Conservation (phyloP, 30 jellyfish, hydroid and myxozoan genomes). For the Sanderia malayensis region DNA sequence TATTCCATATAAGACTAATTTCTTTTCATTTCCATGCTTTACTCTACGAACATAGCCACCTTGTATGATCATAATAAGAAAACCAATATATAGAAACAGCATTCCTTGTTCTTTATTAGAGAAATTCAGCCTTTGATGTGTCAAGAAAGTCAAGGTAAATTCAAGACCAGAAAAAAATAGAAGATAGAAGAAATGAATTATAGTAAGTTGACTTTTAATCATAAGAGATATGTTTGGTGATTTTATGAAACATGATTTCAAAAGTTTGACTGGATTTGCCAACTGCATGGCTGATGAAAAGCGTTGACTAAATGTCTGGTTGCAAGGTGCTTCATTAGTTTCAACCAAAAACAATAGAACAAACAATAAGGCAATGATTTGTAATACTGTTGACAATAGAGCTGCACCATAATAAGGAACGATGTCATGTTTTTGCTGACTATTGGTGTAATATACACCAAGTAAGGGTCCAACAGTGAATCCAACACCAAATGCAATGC, state of each 20-base stretch:
- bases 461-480: constrained; percentile 91
- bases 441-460: constrained; percentile 76
- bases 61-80: constrained; percentile 72
- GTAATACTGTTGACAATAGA: constrained; percentile 58
- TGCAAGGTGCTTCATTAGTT: constrained; percentile 12
- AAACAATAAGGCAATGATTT: constrained; percentile 51
- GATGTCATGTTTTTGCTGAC: too few relatives aligned
- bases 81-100: constrained; percentile 78
- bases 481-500: constrained; percentile 89
- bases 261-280: constrained; percentile 42
- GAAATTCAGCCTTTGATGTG: constrained; percentile 78
- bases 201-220: constrained; percentile 9
- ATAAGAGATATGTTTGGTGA: not conserved
- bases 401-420: constrained; percentile 81
- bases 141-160: constrained; percentile 83
- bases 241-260: not conserved
- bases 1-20: constrained; percentile 61
- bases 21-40: constrained; percentile 64
- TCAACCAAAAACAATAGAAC: constrained; percentile 57
- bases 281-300: constrained; percentile 37
- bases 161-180: constrained; percentile 89
- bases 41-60: constrained; percentile 92
- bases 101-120: constrained; percentile 81
- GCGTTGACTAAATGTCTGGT: not conserved
- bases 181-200: constrained; percentile 65